These are phyloP conservation scores for Cordilura impudica DNA, from an alignment of 2,888 invertebrate species.

Conservation along the genomic window DNA sequence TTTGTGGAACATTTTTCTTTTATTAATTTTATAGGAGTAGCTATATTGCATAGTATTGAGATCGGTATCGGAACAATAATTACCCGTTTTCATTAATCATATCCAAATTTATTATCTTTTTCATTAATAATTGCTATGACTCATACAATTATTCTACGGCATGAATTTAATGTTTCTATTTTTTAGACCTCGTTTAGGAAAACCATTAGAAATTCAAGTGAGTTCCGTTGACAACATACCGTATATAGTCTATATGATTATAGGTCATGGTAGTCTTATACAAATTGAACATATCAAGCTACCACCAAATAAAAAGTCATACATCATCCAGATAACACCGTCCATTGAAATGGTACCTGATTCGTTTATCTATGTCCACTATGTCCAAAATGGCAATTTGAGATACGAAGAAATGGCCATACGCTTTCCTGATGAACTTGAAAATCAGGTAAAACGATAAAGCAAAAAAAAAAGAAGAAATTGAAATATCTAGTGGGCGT, in stretches of 20 bases:
- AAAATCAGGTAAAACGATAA: conserved; percentile 43
- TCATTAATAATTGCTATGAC: too few species aligned
- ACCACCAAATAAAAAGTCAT: conserved; percentile 14
- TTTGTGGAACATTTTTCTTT: too few species aligned
- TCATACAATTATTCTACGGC: too few species aligned
- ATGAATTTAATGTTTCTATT: too few species aligned
- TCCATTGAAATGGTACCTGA: conserved; percentile 36
- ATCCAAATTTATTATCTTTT: too few species aligned
- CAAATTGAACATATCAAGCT: background rate
- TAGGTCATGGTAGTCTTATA: conserved; percentile 37
- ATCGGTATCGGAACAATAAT: too few species aligned
- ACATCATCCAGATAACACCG: conserved; percentile 4
- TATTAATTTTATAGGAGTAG: too few species aligned
- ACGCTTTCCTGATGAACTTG: conserved; percentile 15
- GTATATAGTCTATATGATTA: conserved; percentile 23
- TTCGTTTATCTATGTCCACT: conserved; percentile 30
- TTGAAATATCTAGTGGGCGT: too few species aligned
- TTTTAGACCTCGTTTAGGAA: conserved; percentile 19
- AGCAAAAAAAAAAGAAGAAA: too few species aligned
- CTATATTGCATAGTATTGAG: too few species aligned
- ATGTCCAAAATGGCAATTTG: background rate
- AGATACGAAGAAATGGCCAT: background rate
- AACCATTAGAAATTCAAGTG: conserved; percentile 20
- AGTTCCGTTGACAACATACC: conserved; percentile 4
- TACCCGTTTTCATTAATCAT: too few species aligned